Evolutionary conservation across 2,888 invertebrate species (phyloP).

Genomic region (Sminthurides aquaticus): DNA sequence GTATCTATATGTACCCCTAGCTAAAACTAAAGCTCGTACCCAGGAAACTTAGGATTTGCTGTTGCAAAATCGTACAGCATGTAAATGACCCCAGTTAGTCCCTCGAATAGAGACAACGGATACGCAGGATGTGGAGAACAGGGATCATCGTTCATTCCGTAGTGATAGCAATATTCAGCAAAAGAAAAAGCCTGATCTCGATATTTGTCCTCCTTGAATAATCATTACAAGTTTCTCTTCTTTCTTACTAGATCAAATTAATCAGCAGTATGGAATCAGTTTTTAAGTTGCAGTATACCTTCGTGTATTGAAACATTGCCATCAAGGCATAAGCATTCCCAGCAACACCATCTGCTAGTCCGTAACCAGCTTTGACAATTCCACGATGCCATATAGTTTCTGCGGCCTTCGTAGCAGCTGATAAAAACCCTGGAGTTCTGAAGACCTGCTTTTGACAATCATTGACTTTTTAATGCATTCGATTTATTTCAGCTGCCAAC

Average conservation of each 20-base stretch:
- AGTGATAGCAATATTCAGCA: conserved; percentile 70
- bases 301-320: conserved; percentile 67
- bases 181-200: conserved; percentile 70
- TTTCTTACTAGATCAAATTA: not conserved
- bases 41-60: conserved; percentile 68
- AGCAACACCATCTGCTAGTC: conserved; percentile 74
- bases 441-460: conserved; percentile 54
- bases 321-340: conserved; percentile 82
- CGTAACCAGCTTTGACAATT: conserved; percentile 71
- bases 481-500: no score
- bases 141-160: conserved; percentile 56
- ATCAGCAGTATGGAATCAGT: no score
- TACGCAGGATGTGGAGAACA: conserved; percentile 57
- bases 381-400: conserved; percentile 76
- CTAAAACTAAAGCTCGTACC: conserved; percentile 53
- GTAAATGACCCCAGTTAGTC: conserved; percentile 68
- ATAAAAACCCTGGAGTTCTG: conserved; percentile 60
- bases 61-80: conserved; percentile 62
- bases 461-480: no score
- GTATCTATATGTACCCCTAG: no score
- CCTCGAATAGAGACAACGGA: conserved; percentile 78
- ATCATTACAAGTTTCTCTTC: not conserved
- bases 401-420: conserved; percentile 62
- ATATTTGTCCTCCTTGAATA: conserved; percentile 57
- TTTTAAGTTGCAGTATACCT: no score